Percentiles rank a stretch among this genome's conserved stretches.
Conservation (phyloP, 2,888 invertebrate genomes). For the Heterodera filipjevi region DNA sequence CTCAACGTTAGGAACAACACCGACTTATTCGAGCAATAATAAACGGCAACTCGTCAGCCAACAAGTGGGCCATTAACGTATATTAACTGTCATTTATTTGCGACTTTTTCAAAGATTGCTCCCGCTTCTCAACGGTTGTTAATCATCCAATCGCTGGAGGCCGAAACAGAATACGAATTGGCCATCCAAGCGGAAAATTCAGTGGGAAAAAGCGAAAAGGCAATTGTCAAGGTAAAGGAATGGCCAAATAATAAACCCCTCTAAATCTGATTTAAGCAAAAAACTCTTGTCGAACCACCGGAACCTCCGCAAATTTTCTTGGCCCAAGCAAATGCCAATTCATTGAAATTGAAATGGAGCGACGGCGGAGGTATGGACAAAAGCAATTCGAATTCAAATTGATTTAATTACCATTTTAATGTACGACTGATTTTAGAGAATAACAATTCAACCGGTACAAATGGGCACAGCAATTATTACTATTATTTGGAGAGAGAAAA, state of each 20-base stretch:
- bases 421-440: slow-evolving; percentile 8
- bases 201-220: slow-evolving; percentile 79
- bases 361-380: slow-evolving; percentile 3
- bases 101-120: slow-evolving; percentile 7
- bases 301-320: slow-evolving; percentile 79
- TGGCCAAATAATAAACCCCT: not conserved
- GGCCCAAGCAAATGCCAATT: slow-evolving; percentile 71
- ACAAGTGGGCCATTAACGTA: slow-evolving; percentile 4
- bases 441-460: slow-evolving; percentile 28
- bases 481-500: slow-evolving; percentile 64
- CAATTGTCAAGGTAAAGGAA: slow-evolving; percentile 67
- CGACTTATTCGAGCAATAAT: slow-evolving; percentile 6
- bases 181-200: slow-evolving; percentile 77
- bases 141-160: slow-evolving; percentile 69
- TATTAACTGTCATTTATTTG: not conserved
- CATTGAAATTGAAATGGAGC: slow-evolving; percentile 81
- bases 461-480: slow-evolving; percentile 27
- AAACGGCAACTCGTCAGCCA: slow-evolving; percentile 20
- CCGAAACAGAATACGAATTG: slow-evolving; percentile 73
- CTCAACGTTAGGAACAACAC: not conserved
- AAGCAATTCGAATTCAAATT: not conserved
- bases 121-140: slow-evolving; percentile 24
- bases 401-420: too few species aligned
- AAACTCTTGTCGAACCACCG: slow-evolving; percentile 81
- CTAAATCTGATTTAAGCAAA: not conserved